These are phyloP conservation scores for Uropetala carovei DNA, from an alignment of 2,888 invertebrate species.

Conservation along the genomic window DNA sequence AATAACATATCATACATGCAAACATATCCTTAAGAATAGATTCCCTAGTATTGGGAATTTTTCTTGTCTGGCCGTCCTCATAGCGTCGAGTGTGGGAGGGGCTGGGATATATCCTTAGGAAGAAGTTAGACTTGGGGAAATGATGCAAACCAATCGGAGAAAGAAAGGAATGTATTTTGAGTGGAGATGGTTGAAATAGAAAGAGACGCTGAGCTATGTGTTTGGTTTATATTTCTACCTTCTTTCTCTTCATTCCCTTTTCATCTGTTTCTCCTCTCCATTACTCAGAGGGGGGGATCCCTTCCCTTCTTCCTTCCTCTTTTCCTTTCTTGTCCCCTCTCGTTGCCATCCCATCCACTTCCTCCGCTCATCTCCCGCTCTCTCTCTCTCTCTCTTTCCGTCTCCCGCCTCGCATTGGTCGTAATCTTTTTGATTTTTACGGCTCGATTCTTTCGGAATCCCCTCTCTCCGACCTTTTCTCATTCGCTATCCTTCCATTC, in stretches of 20 bases:
- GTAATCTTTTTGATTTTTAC: too few relatives aligned
- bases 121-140: background rate
- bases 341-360: too few relatives aligned
- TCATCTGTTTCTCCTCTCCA: background rate
- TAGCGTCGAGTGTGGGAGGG: background rate
- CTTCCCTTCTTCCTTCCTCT: too few relatives aligned
- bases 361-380: background rate
- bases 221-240: background rate
- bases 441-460: too few relatives aligned
- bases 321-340: background rate
- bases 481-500: background rate
- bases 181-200: background rate
- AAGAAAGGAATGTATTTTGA: background rate
- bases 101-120: background rate
- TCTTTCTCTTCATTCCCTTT: background rate
- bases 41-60: too few relatives aligned
- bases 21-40: too few relatives aligned
- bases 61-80: too few relatives aligned
- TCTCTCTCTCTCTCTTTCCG: background rate
- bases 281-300: too few relatives aligned
- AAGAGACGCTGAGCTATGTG: background rate
- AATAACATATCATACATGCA: too few relatives aligned
- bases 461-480: background rate
- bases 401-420: background rate
- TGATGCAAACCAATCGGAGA: background rate